Percentiles rank a stretch among this genome's conserved stretches.
Evolutionary conservation across 92 coral and sea anemone species (phyloP).

Genomic region (Zoanthus sociatus): DNA sequence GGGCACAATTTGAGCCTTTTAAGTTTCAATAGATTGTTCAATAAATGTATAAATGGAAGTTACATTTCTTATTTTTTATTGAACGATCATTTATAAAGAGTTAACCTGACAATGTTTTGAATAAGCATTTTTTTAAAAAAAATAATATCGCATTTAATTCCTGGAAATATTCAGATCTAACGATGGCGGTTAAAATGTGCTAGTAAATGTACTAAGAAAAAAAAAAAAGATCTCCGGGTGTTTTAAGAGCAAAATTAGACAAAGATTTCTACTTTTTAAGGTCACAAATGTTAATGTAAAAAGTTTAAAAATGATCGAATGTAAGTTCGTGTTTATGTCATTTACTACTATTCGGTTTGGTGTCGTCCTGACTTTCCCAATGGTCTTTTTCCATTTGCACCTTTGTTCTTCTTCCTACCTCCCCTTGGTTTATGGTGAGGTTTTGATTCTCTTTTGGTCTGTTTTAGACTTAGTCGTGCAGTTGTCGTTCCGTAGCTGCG

Average conservation of each 20-base stretch:
- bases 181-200: no score
- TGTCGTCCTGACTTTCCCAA: slow-evolving; percentile 14
- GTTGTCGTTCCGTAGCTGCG: slow-evolving; percentile 23
- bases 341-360: not conserved
- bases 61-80: not conserved
- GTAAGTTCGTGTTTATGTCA: not conserved
- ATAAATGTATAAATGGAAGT: not conserved
- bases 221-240: no score
- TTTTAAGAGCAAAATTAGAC: no score
- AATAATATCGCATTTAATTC: no score
- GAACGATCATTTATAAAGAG: not conserved
- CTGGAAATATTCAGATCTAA: no score
- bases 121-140: not conserved
- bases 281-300: no score
- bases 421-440: slow-evolving; percentile 35
- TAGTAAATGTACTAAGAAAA: no score
- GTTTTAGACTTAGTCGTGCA: not conserved
- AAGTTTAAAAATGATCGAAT: no score
- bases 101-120: not conserved
- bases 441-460: slow-evolving; percentile 29
- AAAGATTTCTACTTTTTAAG: no score
- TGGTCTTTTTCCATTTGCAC: not conserved
- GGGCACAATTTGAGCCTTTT: not conserved
- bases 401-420: slow-evolving; percentile 40
- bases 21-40: not conserved